These are phyloP conservation scores for Platynereis dumerilii DNA, from an alignment of 2,888 invertebrate genomes.

Conservation along the genomic window DNA sequence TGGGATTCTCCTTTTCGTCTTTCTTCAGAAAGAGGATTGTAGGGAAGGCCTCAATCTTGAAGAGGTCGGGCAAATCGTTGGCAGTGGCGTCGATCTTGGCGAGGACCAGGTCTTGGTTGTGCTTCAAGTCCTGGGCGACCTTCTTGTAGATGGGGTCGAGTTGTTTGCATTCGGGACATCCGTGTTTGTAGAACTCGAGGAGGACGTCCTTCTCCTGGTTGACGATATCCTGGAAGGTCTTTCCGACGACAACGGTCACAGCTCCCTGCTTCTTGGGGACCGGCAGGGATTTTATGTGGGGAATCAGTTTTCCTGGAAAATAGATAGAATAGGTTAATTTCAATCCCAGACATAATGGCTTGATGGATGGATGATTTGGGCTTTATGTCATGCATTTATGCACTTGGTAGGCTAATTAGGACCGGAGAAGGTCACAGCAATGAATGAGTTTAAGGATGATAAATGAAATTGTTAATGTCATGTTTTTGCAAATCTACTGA, in stretches of 20 bases:
- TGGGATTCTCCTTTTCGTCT: constrained; percentile 58
- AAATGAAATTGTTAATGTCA: no score
- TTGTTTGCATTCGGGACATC: constrained; percentile 69
- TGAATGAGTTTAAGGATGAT: no score
- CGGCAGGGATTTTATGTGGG: constrained; percentile 66
- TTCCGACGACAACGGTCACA: constrained; percentile 67
- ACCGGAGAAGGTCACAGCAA: no score
- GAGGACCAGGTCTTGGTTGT: constrained; percentile 55
- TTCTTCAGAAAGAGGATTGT: constrained; percentile 65
- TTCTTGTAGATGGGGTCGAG: constrained; percentile 66
- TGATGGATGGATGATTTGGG: no score
- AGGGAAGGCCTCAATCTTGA: constrained; percentile 65
- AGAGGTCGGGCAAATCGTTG: constrained; percentile 65
- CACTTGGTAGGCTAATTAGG: no score
- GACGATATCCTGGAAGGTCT: constrained; percentile 67
- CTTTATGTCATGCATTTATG: no score
- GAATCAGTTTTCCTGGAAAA: constrained; percentile 62
- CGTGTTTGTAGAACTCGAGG: constrained; percentile 69
- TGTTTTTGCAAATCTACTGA: no score
- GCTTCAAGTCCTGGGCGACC: constrained; percentile 57
- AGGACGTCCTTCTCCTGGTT: constrained; percentile 67
- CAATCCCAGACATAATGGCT: no score
- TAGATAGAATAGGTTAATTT: background rate
- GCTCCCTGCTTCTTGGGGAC: constrained; percentile 66
- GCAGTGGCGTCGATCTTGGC: constrained; percentile 65